These are phyloP conservation scores for Danio kyathit DNA, from an alignment of 2,797 vertebrate species.

Conservation along the genomic window DNA sequence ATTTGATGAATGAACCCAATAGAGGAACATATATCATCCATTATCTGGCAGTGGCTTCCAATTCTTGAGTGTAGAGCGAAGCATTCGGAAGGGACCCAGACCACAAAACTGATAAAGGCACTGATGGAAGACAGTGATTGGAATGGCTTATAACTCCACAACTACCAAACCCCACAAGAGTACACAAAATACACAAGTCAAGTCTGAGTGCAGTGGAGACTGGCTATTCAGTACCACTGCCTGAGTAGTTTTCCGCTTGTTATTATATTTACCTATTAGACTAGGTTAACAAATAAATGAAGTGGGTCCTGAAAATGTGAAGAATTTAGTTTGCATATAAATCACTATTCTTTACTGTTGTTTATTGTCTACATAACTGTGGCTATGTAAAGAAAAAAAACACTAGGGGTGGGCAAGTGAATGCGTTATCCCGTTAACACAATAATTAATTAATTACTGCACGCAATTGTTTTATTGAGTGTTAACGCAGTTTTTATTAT, in stretches of 20 bases:
- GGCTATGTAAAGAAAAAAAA: no score
- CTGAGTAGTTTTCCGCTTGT: background rate
- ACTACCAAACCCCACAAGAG: background rate
- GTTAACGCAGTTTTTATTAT: no score
- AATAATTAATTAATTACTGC: no score
- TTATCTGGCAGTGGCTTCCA: background rate
- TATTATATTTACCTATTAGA: background rate
- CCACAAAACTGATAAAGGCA: constrained; percentile 28
- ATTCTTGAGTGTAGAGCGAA: constrained; percentile 10
- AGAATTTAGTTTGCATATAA: background rate
- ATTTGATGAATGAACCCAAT: background rate
- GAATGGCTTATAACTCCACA: background rate
- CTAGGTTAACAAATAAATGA: background rate
- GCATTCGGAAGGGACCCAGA: constrained; percentile 11
- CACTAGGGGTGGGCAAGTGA: no score
- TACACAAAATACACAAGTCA: background rate
- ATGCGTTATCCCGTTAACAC: no score
- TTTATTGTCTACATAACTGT: no score
- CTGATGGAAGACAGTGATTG: background rate
- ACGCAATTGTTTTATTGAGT: no score
- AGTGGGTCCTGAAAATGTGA: background rate
- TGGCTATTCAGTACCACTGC: background rate
- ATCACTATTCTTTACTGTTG: background rate
- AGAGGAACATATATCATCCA: background rate
- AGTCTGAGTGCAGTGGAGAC: background rate